Base-by-base conservation (phyloP, 2,797 vertebrate species). In the Steatocranus sp. region DNA sequence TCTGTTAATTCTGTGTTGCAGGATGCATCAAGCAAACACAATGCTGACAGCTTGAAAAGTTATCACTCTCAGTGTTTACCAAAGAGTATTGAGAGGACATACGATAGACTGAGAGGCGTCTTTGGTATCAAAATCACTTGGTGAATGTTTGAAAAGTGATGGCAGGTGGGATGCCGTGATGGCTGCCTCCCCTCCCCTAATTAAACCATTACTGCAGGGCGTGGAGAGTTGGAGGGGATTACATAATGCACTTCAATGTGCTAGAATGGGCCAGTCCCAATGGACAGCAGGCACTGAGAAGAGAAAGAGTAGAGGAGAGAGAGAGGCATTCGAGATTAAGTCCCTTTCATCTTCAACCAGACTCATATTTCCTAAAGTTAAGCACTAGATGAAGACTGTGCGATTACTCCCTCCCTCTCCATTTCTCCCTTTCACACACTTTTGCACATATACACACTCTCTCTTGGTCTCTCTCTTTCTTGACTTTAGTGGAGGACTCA, bases 341-440 rank as follows among this genome's bases (percentile, higher is more conserved):
- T 95, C 93, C 92, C 94, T 96, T 96, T 96, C 94, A 96, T 96
- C 95, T 96, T 96, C 93, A 94, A 95, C 89, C 93, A 93, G 93
- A 94, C 91, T 94, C 92, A 92, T 95, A 95, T 95, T 95, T 95
- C 94, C 93, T 93, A 93, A 95, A 95, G 94, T 94, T 94, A 94
- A 94, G 93, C 91, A 94, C 85, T 90, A 94, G 93, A 96, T 94
- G 93, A 93, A 92, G 91, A 94, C 94, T 91, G 92, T 88, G 91
- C 85, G 90, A 92, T 94, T 94, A 87, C 91, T 91, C 88, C 89
- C 81, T 83, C 89, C 82, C 89, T 81, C 86, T 87, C 87, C 56
- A 18, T 86, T 66, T 79, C 81, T 73, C 70, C 77, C 86, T 83
- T 77, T 88, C 80, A 76, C 84, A 85, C 83, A 85, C 85, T 83